phyloP scores from a whole-genome alignment of 2,797 vertebrate genomes.

The Petrocephalus sullivani region DNA sequence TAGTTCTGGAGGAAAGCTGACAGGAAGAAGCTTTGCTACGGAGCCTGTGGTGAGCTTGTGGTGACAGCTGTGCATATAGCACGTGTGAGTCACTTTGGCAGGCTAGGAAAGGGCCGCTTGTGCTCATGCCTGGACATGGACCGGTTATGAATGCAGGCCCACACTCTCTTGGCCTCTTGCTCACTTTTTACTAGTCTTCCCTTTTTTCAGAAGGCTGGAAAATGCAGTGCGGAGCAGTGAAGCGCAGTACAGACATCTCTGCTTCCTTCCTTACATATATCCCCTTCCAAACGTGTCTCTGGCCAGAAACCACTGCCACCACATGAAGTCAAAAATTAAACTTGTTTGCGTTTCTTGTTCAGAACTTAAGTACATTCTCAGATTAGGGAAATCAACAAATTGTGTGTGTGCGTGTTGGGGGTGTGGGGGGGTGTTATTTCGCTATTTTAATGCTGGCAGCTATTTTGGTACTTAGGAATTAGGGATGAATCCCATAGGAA shows the following conservation, averaged over 20 bases:
- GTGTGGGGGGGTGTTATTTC: not conserved
- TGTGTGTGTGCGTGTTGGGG: not conserved
- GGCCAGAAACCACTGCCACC: not conserved
- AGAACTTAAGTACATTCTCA: not conserved
- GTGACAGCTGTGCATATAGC: not conserved
- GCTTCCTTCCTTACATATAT: not conserved
- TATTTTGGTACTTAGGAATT: slow-evolving; percentile 4
- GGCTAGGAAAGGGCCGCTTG: not conserved
- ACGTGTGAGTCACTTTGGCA: not conserved
- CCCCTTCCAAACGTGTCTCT: not conserved
- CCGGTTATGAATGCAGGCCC: not conserved
- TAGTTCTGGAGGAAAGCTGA: not conserved
- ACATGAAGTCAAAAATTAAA: not conserved
- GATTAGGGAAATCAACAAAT: not conserved
- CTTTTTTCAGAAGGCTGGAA: not conserved
- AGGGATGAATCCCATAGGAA: not conserved
- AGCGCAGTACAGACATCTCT: not conserved
- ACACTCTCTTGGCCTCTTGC: not conserved
- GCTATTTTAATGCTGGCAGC: not conserved
- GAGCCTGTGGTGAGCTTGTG: not conserved
- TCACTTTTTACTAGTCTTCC: not conserved
- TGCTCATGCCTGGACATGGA: not conserved
- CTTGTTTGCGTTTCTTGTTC: not conserved
- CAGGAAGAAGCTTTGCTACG: slow-evolving; percentile 2
- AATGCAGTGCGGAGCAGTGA: not conserved